phyloP scores from a whole-genome alignment of 1,140 invertebrate species.

The Arion vulgaris region DNA sequence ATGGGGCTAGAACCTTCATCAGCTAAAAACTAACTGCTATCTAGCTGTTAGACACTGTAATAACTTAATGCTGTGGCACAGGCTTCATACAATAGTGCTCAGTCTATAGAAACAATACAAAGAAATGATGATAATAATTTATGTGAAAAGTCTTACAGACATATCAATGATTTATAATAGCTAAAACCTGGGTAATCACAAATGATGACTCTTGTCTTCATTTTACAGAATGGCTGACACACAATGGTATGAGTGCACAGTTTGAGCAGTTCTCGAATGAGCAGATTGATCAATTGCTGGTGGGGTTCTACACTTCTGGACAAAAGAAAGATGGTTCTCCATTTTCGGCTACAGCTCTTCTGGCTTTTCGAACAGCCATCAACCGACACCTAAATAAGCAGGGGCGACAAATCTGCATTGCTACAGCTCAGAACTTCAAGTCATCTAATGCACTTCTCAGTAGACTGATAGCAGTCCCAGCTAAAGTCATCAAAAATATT shows the following conservation, averaged over 20 bases:
- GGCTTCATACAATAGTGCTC: too few species aligned
- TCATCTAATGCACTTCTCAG: constrained; percentile 9
- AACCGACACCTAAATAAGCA: constrained; percentile 6
- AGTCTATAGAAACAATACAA: too few species aligned
- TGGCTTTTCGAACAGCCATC: constrained; percentile 31
- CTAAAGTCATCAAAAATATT: constrained; percentile 14
- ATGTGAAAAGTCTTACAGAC: too few species aligned
- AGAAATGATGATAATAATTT: too few species aligned
- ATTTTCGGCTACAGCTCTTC: constrained; percentile 29
- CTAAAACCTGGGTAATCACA: too few species aligned
- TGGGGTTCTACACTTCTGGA: constrained; percentile 29
- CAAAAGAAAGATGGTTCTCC: constrained; percentile 43
- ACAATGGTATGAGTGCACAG: constrained; percentile 4
- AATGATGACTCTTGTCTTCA: too few species aligned
- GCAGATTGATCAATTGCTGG: constrained; percentile 19
- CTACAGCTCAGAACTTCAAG: constrained; percentile 10
- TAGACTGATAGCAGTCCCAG: background rate
- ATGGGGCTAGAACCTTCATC: too few species aligned
- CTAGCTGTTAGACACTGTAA: too few species aligned
- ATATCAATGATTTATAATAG: too few species aligned
- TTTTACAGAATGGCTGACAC: constrained; percentile 24
- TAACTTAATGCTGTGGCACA: too few species aligned
- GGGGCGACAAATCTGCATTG: constrained; percentile 15
- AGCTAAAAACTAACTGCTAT: too few species aligned
- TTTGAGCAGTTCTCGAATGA: constrained; percentile 30